Conservation (phyloP, 1,140 invertebrate genomes). For the Trinorchestia longiramus region DNA sequence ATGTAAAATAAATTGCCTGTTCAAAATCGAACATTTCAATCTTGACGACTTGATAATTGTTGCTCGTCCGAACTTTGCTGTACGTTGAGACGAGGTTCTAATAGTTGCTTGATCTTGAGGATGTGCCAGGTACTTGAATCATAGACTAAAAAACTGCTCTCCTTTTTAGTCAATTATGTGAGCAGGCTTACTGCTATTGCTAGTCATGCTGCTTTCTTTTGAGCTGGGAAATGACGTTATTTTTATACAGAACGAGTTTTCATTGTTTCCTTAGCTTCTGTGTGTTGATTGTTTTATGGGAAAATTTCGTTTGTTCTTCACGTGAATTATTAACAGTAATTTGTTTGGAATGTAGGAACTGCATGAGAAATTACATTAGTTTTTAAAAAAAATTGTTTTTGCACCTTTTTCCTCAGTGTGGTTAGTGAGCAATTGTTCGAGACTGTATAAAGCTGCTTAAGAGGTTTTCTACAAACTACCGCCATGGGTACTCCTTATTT, state of each 20-base stretch:
- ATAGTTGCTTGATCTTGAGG: background rate
- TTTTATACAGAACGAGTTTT: background rate
- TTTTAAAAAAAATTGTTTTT: background rate
- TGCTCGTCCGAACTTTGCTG: background rate
- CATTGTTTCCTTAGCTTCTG: background rate
- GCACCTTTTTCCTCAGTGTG: background rate
- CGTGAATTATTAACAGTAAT: background rate
- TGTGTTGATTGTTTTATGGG: background rate
- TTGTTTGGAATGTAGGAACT: background rate
- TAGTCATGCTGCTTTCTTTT: background rate
- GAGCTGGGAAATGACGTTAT: background rate
- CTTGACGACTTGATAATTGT: too few relatives aligned
- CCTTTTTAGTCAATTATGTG: background rate
- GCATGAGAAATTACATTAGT: background rate
- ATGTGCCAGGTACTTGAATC: background rate
- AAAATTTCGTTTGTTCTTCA: background rate
- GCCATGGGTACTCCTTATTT: too few relatives aligned
- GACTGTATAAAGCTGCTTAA: too few relatives aligned
- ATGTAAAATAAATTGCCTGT: too few relatives aligned
- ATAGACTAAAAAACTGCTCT: background rate
- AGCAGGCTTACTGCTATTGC: background rate
- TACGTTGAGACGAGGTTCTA: background rate
- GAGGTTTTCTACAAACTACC: too few relatives aligned
- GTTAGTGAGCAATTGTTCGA: background rate
- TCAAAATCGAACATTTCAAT: too few relatives aligned